Base-by-base conservation (phyloP, 2,888 invertebrate genomes). In the Cyclophora punctaria region DNA sequence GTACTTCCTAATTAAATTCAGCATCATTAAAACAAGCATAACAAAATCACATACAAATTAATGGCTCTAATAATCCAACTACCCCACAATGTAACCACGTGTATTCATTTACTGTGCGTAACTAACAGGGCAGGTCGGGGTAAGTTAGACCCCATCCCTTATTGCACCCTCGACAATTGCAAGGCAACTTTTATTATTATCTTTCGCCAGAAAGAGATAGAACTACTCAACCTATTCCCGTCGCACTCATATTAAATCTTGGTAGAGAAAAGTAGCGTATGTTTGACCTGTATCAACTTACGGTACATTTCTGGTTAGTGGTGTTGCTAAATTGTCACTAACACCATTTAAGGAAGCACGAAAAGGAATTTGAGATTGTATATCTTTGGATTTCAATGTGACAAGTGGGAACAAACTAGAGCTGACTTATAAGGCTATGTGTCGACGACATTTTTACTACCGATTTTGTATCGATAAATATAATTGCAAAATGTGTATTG, bases 281-380 rank as follows among this genome's bases (percentile, higher is more conserved):
- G 78, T 80, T 78, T 78, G 69, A 62, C 63, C 75, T 76, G 79
- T 81, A 80, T 80, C 78, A 80, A 73, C 78, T 80, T 78, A 81
- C 75, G 71, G 65, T 68, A 76, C 78, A 79, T 76, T 78, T 69
- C 68, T 67, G 20, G 20, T 20, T 20, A 20, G 69, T 66, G 69
- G 60, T 71, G 71, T 67, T 68, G 62, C 61, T 62, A 71, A 69
- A 71, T 72, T 71, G 67, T 69, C 70, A 64, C 62, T 63, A 60
- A 61, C 53, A 53, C 60, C 50, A 50, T 50, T 55, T 54, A 44
- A 51, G 55, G 63, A 57, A 53, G 48, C 45, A 47, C 40, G 40
- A 53, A 45, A 48, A 53, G 45, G 45, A 50, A 54, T 48, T 50
- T 44, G 34, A 55, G 50, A 53, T 37, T 50, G 49, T 46, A 33